Evolutionary conservation across 2,888 invertebrate genomes (phyloP), one percentile per base, ranked within the genome.

Genomic region (Coelinius sp.): DNA sequence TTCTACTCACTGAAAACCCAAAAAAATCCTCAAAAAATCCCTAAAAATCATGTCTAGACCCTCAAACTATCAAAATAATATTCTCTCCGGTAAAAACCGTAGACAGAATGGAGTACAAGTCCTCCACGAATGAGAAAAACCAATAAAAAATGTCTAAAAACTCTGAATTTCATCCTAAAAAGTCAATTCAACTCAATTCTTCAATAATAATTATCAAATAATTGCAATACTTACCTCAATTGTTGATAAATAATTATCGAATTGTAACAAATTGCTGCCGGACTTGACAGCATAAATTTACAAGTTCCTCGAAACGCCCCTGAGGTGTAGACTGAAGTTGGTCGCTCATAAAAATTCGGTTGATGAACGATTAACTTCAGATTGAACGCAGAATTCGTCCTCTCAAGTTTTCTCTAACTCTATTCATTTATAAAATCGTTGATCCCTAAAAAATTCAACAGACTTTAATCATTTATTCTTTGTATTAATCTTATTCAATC

Each of bases 251-350:
- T 52, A 71, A 74, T 41, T 72, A 70, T 73, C 70, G 73, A 75
- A 74, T 68, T 69, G 56, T 20, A 68, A 73, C 46, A 73, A 75
- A 59, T 73, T 73, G 73, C 73, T 75, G 76, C 67, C 71, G 73
- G n/a, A 77, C 70, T 53, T 76, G 75, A 77, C 76, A 76, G 77
- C 75, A 68, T n/a, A 63, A 12, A 44, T 27, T 25, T 25, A 35
- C 62, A 4, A 52, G 31, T 24, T 65, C 17, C n/a, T 27, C 65
- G 56, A 44, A 64, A 70, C 70, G 70, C 65, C 70, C 70, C 70
- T 70, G 63, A 52, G n/a, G 49, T 63, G 46, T 20, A n/a, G 22
- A 52, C 46, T 64, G 70, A 53, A 64, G 31, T 69, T n/a, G 17
- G 41, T 41, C 41, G n/a, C 41, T 7, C 3, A 31, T 31, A 31